Evolutionary conservation across 92 coral and sea anemone genomes (phyloP).

Genomic region (Palythoa grandis): DNA sequence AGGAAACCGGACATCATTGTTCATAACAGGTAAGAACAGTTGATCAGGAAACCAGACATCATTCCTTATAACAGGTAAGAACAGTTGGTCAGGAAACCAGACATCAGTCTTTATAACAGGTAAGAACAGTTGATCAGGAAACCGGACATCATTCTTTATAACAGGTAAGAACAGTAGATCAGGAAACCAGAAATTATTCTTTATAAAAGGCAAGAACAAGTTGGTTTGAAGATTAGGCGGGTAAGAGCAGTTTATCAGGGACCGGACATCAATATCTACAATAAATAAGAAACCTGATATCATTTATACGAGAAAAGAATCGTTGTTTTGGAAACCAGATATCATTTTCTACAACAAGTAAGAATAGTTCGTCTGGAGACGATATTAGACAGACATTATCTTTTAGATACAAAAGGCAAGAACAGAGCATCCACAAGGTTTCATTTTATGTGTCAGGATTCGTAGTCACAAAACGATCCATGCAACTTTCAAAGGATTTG

Average conservation of each 20-base stretch:
- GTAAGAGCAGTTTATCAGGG: neutral
- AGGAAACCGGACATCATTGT: slow-evolving; percentile 90
- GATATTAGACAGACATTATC: neutral
- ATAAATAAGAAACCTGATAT: no score
- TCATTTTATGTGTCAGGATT: no score
- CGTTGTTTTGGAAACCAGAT: neutral
- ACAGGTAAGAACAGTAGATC: slow-evolving; percentile 50
- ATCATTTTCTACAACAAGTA: neutral
- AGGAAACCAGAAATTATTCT: no score
- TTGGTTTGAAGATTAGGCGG: no score
- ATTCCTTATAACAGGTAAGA: no score
- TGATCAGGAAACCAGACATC: no score
- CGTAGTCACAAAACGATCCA: no score
- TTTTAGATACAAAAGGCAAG: neutral
- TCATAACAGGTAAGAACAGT: slow-evolving; percentile 78
- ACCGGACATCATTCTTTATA: neutral
- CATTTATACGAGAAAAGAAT: no score
- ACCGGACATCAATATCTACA: neutral
- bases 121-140: slow-evolving; percentile 11
- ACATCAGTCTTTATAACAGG: neutral
- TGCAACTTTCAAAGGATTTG: no score
- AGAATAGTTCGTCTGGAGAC: neutral
- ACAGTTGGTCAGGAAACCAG: no score
- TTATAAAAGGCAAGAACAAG: no score
- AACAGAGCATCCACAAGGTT: neutral